Percentiles rank a stretch among this genome's conserved stretches.
Evolutionary conservation across 2,113 vertebrate species (phyloP).

Genomic region (Sarotherodon lohbergeri): DNA sequence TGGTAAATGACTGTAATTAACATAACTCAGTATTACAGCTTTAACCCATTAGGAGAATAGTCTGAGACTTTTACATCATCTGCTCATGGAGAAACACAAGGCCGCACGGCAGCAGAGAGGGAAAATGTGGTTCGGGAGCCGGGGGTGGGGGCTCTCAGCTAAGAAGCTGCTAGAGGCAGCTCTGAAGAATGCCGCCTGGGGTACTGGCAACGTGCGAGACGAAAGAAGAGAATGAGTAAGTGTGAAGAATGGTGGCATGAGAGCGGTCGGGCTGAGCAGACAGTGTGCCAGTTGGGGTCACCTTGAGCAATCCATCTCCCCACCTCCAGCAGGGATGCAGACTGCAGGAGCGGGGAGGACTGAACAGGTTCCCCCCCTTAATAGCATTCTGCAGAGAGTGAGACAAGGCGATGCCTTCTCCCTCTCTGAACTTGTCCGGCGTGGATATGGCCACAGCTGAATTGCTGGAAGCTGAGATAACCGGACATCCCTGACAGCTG

Average conservation of each 20-base stretch:
- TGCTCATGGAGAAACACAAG: background rate
- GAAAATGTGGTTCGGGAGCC: background rate
- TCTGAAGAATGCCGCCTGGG: background rate
- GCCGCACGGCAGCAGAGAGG: background rate
- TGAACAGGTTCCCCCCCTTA: background rate
- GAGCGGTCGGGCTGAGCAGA: background rate
- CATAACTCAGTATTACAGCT: background rate
- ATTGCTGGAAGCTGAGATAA: background rate
- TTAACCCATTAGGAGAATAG: background rate
- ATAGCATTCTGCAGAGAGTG: background rate
- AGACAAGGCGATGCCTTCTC: conserved; percentile 9
- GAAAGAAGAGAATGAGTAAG: conserved; percentile 1
- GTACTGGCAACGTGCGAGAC: background rate
- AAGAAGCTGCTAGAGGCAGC: background rate
- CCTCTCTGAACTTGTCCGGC: background rate
- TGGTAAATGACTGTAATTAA: background rate
- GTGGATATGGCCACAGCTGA: background rate
- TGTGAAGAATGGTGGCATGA: background rate
- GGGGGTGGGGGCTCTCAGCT: background rate
- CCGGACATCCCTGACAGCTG: background rate
- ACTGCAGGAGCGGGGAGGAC: background rate
- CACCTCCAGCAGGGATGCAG: background rate
- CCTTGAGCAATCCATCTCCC: conserved; percentile 41
- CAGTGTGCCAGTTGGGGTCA: conserved; percentile 7
- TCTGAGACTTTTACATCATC: background rate